Base-by-base conservation (phyloP, 2,797 vertebrate genomes). In the Pipistrellus pygmaeus region DNA sequence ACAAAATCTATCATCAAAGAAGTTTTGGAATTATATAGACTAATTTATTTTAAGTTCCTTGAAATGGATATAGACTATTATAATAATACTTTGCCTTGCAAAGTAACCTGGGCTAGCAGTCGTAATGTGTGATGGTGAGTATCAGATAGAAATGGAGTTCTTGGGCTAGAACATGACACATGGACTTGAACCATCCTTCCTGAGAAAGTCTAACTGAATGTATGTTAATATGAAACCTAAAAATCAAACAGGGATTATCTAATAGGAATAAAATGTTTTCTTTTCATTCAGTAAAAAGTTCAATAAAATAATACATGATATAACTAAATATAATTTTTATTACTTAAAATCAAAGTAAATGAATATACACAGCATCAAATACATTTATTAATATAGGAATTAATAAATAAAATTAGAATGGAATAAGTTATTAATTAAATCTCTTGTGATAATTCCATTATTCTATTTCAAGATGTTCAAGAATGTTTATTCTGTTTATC, bases 341-440 rank as follows among this genome's bases (percentile, higher is more conserved):
- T 51, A 71, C 35, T 89, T 94, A 78, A 82, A 92, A 60, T 82
- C 60, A 91, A 55, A 73, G 62, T 80, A 48, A 46, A 53, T n/a
- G 5, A 76, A 55, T 60, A 76, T 72, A 15, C 25, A 69, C 12
- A 80, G 20, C 10, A 17, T 62, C 83, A 17, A 85, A 48, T 64
- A 57, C 8, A 69, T 62, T 30, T 62, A 62, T 30, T 62, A 62
- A 62, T 30, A 55, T 3, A 44, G n/a, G 88, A 88, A 78, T 95
- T 81, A 88, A 53, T 75, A 76, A 64, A 46, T 90, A 25, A 35
- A 90, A 53, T 85, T 71, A 13, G 84, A 81, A 57, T 72, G 35
- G 4, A 73, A 44, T 83, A 2, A 41, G 4, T 92, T 80, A 72
- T 57, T 8, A 9, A 66, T 90, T 88, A 78, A 80, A 41, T 82